phyloP scores from a whole-genome alignment of 2,113 vertebrate genomes.

The Illadopsis cleaveri region DNA sequence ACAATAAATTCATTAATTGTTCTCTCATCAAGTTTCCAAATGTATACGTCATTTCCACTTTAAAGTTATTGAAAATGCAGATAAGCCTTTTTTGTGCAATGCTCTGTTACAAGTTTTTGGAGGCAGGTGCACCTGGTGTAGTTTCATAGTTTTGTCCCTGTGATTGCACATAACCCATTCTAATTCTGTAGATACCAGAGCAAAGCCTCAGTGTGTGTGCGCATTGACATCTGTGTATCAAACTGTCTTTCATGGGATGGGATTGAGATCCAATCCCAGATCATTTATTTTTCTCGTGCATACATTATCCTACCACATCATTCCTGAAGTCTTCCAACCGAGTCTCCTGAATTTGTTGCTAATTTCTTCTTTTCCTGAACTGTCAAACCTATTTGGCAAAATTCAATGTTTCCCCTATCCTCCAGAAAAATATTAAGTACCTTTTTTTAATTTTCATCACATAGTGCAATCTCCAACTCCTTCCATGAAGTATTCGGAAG shows the following conservation, averaged over 20 bases:
- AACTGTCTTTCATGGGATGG: not conserved
- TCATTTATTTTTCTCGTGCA: rapidly evolving
- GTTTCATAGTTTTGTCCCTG: not conserved
- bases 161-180: not conserved
- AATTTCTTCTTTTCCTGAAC: not conserved
- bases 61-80: not conserved
- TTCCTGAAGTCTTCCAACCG: not conserved
- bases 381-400: not conserved
- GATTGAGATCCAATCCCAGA: not conserved
- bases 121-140: not conserved
- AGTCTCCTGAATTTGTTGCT: not conserved
- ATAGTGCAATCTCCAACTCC: not conserved
- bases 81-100: not conserved
- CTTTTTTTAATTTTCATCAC: not conserved
- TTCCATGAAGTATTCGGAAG: not conserved
- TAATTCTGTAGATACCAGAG: not conserved
- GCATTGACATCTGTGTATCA: not conserved
- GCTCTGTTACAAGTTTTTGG: not conserved
- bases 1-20: not conserved
- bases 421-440: not conserved
- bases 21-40: not conserved
- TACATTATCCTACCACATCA: rapidly evolving
- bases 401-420: not conserved
- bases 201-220: not conserved
- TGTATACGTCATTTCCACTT: not conserved